phyloP scores from a whole-genome alignment of 2,113 vertebrate genomes.

The Paradisaea rubra region DNA sequence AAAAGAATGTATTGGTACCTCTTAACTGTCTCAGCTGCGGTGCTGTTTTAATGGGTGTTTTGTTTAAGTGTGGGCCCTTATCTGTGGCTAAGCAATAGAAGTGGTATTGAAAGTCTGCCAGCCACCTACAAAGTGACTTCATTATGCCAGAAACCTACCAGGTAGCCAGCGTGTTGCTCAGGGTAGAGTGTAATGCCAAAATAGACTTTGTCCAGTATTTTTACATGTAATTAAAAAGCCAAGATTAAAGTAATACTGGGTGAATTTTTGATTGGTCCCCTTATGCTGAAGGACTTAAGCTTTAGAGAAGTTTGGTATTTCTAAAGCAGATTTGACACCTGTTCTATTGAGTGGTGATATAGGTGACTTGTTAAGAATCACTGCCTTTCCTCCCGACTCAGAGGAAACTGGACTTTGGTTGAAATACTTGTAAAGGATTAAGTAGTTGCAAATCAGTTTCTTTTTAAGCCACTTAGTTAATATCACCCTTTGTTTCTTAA shows the following conservation, averaged over 20 bases:
- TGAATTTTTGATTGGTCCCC: background rate
- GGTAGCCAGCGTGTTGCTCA: background rate
- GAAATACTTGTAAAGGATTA: background rate
- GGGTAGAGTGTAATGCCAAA: background rate
- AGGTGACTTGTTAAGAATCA: background rate
- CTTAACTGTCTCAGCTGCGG: background rate
- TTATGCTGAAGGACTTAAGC: background rate
- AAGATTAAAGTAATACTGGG: background rate
- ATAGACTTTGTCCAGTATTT: background rate
- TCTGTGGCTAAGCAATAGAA: background rate
- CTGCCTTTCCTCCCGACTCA: background rate
- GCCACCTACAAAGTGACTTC: background rate
- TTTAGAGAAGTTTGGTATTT: background rate
- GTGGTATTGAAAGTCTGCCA: background rate
- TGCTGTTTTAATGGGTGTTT: background rate
- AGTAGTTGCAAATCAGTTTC: background rate
- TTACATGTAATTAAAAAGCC: background rate
- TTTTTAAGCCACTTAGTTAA: background rate
- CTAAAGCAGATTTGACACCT: background rate
- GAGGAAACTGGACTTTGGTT: background rate
- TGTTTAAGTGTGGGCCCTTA: background rate
- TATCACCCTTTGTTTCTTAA: background rate
- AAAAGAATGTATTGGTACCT: background rate
- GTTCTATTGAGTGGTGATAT: background rate
- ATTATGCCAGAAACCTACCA: background rate